These are phyloP conservation scores for Siniperca chuatsi DNA, from an alignment of 2,113 vertebrate genomes.

Conservation along the genomic window DNA sequence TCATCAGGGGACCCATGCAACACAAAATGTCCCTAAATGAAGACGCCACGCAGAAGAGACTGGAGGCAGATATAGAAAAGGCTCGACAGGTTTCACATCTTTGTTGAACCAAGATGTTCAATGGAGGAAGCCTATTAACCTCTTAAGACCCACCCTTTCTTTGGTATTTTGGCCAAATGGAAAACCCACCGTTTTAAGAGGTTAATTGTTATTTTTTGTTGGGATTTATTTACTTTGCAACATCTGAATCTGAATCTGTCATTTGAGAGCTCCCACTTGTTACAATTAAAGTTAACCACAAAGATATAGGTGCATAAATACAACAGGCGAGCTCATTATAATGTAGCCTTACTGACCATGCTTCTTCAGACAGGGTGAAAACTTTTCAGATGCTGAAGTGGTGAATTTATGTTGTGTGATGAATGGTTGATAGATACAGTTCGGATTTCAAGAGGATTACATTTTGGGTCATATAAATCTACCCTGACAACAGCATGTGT, in stretches of 20 bases:
- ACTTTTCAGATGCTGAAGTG: background rate
- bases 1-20: slow-evolving; percentile 85
- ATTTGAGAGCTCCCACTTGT: background rate
- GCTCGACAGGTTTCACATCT: background rate
- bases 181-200: too few species aligned
- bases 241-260: background rate
- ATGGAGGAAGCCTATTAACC: background rate
- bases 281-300: background rate
- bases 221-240: background rate
- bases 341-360: too few species aligned
- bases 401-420: background rate
- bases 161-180: too few species aligned
- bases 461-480: background rate
- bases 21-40: slow-evolving; percentile 74
- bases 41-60: background rate
- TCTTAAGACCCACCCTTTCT: too few species aligned
- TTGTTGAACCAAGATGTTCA: background rate
- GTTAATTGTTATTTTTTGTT: background rate
- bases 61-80: background rate
- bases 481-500: background rate
- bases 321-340: background rate
- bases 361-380: background rate
- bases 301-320: background rate
- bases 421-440: background rate
- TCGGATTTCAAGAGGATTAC: too few species aligned